phyloP scores from a whole-genome alignment of 1,140 invertebrate species.

The Arion vulgaris region DNA sequence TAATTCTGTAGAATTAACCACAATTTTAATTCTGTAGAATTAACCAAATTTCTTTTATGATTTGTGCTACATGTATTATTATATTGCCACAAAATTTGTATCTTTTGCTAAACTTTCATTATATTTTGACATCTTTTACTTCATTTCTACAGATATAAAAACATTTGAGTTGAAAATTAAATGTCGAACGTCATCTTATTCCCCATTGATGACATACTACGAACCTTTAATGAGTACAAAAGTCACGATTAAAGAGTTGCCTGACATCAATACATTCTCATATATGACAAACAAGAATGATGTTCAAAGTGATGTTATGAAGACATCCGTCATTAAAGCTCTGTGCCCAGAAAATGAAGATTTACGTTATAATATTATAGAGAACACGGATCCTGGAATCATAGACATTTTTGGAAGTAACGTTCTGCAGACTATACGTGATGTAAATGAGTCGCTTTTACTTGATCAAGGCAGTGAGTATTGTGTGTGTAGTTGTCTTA shows the following conservation, averaged over 20 bases:
- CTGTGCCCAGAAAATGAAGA: neutral
- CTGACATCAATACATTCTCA: too few species aligned
- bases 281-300: neutral
- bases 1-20: too few species aligned
- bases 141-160: neutral
- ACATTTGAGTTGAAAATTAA: neutral
- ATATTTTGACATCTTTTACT: too few species aligned
- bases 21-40: too few species aligned
- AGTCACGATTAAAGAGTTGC: neutral
- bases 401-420: neutral
- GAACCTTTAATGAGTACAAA: neutral
- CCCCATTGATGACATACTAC: neutral
- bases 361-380: neutral
- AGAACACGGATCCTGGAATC: neutral
- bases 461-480: too few species aligned
- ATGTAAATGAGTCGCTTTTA: too few species aligned
- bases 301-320: neutral
- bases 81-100: too few species aligned
- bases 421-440: too few species aligned
- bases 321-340: neutral
- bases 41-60: too few species aligned
- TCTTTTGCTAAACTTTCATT: too few species aligned
- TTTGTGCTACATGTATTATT: too few species aligned
- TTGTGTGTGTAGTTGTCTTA: too few species aligned
- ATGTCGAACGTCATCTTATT: neutral